A percentile compares a stretch with the other conserved stretches of the same genome.
Conservation (phyloP, 2,888 invertebrate species). For the Celastrina argiolus region DNA sequence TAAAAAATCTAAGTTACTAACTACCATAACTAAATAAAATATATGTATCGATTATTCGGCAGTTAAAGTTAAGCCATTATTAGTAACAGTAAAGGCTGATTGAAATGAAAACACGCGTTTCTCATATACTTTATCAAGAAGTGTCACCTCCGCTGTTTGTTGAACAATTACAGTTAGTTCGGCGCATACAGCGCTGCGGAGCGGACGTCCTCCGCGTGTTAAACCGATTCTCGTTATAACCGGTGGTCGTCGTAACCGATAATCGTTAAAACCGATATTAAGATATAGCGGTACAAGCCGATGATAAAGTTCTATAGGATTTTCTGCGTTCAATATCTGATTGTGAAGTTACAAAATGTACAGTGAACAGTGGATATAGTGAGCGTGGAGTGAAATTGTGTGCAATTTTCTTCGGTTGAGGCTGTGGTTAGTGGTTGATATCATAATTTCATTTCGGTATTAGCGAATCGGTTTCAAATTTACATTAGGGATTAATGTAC, state of each 20-base stretch:
- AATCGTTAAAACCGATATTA: neutral
- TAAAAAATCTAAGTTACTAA: too few species aligned
- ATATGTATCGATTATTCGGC: too few species aligned
- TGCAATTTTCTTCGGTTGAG: neutral
- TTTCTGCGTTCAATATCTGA: neutral
- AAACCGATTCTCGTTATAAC: neutral
- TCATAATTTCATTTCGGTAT: neutral
- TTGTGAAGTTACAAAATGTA: neutral
- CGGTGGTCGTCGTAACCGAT: too few species aligned
- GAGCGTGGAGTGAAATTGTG: neutral
- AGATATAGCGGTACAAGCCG: neutral
- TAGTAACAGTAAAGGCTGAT: neutral
- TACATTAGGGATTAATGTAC: neutral
- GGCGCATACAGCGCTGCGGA: neutral
- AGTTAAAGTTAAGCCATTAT: too few species aligned
- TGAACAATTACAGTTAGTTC: slow-evolving; percentile 6
- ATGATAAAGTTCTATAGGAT: neutral
- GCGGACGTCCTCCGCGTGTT: neutral
- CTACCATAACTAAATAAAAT: too few species aligned
- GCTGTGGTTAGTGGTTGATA: neutral
- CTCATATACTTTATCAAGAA: slow-evolving; percentile 18
- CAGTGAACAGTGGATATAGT: neutral
- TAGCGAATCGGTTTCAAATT: neutral
- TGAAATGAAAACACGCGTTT: neutral
- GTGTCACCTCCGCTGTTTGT: slow-evolving; percentile 11